Evolutionary conservation across 2,113 vertebrate genomes (phyloP).

Genomic region (Terrapene triunguis): DNA sequence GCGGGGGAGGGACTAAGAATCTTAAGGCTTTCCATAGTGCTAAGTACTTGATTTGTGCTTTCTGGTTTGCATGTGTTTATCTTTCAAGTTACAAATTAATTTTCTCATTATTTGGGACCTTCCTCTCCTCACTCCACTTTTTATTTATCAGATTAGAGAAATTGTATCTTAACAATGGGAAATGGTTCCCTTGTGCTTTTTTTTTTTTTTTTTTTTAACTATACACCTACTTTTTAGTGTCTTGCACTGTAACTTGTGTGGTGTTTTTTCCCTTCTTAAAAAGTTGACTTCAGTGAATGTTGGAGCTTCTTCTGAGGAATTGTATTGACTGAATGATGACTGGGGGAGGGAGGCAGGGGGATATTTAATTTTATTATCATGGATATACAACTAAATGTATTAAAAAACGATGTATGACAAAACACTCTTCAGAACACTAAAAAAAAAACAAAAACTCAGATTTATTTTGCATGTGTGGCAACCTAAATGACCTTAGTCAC

Average conservation of each 20-base stretch:
- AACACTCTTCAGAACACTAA: constrained; percentile 37
- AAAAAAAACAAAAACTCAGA: background rate
- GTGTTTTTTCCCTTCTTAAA: background rate
- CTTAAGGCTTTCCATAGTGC: constrained; percentile 5
- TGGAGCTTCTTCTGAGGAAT: background rate
- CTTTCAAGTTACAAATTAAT: background rate
- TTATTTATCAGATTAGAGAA: background rate
- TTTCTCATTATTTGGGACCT: background rate
- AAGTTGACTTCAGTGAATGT: background rate
- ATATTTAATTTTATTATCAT: background rate
- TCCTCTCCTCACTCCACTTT: background rate
- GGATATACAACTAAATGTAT: background rate
- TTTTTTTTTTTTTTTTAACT: background rate
- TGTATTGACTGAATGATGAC: background rate
- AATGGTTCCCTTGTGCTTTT: background rate
- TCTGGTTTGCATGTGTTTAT: background rate
- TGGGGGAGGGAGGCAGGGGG: accelerated
- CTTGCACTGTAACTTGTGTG: background rate
- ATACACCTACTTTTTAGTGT: background rate
- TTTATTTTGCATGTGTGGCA: background rate
- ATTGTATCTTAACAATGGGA: background rate
- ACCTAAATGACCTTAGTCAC: background rate
- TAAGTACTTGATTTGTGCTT: accelerated
- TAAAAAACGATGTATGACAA: background rate
- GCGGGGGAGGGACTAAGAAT: background rate